phyloP scores from a whole-genome alignment of 2,113 vertebrate species.

The Heptranchias perlo region DNA sequence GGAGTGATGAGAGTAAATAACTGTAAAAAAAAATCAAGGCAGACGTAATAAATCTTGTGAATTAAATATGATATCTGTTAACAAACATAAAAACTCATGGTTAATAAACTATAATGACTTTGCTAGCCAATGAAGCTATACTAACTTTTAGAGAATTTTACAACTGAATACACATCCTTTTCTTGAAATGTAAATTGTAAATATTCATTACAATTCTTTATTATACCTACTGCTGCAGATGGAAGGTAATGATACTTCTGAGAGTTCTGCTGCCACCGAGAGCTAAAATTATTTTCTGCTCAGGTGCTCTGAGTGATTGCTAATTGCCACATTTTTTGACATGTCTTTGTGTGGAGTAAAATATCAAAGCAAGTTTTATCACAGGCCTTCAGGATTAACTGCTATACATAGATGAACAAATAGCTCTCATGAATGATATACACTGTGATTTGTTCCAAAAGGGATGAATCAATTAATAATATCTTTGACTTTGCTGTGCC shows the following conservation, averaged over 20 bases:
- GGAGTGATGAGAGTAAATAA: not conserved
- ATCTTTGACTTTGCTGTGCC: not conserved
- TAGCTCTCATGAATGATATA: not conserved
- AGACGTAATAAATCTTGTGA: not conserved
- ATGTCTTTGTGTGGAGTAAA: not conserved
- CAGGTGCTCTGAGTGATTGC: not conserved
- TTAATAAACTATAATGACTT: not conserved
- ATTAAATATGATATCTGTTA: not conserved
- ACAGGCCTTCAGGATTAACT: not conserved
- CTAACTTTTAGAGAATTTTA: not conserved
- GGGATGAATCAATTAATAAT: not conserved
- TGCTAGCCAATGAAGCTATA: not conserved
- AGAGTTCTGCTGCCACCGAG: not conserved
- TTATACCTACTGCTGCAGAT: not conserved
- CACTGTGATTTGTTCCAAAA: not conserved
- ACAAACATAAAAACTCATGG: not conserved
- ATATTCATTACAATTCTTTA: not conserved
- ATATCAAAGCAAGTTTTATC: not conserved
- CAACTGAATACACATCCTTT: too few relatives aligned
- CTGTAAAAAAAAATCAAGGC: not conserved
- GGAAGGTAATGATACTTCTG: not conserved
- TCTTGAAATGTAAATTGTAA: not conserved
- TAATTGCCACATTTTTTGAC: not conserved
- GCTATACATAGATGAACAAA: not conserved
- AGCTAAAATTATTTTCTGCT: not conserved